These are phyloP conservation scores for Drosophila demipolita DNA, from an alignment of 2,888 invertebrate species.

Conservation along the genomic window DNA sequence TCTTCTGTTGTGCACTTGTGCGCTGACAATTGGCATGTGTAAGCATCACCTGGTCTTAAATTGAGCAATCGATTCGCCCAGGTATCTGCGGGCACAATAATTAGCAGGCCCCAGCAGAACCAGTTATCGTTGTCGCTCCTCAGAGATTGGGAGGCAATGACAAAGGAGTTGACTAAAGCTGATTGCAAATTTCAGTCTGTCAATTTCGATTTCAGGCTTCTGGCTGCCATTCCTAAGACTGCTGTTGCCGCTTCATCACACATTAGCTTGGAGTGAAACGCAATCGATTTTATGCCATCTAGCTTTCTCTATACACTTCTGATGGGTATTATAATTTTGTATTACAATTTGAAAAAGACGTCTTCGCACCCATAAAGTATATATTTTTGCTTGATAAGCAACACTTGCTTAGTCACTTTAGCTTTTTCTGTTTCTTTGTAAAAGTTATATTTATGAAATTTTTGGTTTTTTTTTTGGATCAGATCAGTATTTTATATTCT, in stretches of 20 bases:
- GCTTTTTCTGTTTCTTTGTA: neutral
- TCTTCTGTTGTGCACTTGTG: neutral
- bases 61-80: slow-evolving; percentile 17
- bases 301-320: neutral
- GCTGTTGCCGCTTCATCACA: slow-evolving; percentile 31
- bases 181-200: slow-evolving; percentile 55
- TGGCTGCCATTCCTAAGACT: slow-evolving; percentile 2
- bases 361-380: neutral
- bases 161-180: slow-evolving; percentile 58
- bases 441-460: neutral
- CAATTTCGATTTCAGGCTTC: slow-evolving; percentile 28
- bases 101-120: slow-evolving; percentile 33
- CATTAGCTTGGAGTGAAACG: slow-evolving; percentile 26
- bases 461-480: neutral
- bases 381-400: neutral
- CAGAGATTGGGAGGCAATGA: slow-evolving; percentile 11
- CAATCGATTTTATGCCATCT: slow-evolving; percentile 67
- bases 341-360: neutral
- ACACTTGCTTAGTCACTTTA: neutral
- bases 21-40: slow-evolving; percentile 13
- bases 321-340: neutral
- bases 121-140: slow-evolving; percentile 3
- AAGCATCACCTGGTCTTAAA: slow-evolving; percentile 7
- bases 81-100: slow-evolving; percentile 29
- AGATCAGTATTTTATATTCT: neutral